Percentiles rank a stretch among this genome's conserved stretches.
Evolutionary conservation across 2,888 invertebrate species (phyloP).

Genomic region (Andrena bucephala): DNA sequence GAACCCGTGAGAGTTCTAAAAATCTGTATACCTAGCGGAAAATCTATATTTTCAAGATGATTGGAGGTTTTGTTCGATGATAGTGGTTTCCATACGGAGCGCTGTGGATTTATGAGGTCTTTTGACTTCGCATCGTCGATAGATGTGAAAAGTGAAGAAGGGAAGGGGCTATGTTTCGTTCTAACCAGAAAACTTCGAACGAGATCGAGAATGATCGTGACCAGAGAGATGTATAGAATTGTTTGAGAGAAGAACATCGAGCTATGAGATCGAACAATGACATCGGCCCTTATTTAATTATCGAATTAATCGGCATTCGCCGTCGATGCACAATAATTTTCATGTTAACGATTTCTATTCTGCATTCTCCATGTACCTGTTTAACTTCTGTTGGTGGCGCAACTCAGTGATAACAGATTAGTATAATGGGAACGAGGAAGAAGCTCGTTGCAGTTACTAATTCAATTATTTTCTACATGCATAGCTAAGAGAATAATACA

Average conservation of each 20-base stretch:
- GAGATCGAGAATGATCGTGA: constrained; percentile 4
- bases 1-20: constrained; percentile 19
- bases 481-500: constrained; percentile 21
- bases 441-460: constrained; percentile 56
- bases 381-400: constrained; percentile 23
- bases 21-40: constrained; percentile 5
- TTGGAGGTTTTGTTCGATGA: constrained; percentile 20
- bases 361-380: constrained; percentile 17
- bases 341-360: constrained; percentile 5
- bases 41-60: constrained; percentile 41
- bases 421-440: constrained; percentile 39
- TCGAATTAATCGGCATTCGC: constrained; percentile 2
- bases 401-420: constrained; percentile 24
- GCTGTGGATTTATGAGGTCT: constrained; percentile 4
- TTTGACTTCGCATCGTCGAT: constrained; percentile 44
- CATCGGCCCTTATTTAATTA: constrained; percentile 4
- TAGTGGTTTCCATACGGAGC: constrained; percentile 14
- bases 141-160: constrained; percentile 30
- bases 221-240: constrained; percentile 12
- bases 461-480: constrained; percentile 41
- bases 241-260: constrained; percentile 12
- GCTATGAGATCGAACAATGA: constrained; percentile 1
- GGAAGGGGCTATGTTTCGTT: neutral
- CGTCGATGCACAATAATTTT: constrained; percentile 32
- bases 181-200: neutral